Conservation (phyloP, 2,113 vertebrate genomes). For the Atractosteus spatula region DNA sequence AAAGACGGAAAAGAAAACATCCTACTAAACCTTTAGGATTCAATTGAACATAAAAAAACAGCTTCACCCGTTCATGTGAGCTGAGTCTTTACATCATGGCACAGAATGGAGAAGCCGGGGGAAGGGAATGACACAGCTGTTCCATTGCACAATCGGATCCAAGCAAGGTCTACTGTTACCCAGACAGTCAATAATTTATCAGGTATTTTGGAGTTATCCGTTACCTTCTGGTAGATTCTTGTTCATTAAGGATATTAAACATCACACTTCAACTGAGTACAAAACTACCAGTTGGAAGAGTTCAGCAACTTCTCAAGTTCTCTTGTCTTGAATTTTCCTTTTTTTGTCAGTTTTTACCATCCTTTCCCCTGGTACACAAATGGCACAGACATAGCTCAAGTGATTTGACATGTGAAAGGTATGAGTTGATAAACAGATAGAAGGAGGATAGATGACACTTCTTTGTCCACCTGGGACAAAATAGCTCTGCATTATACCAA, state of each 20-base stretch:
- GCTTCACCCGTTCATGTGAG: too few species aligned
- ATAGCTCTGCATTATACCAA: slow-evolving; percentile 51
- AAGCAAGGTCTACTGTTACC: slow-evolving; percentile 81
- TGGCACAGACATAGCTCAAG: slow-evolving; percentile 27
- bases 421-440: slow-evolving; percentile 28
- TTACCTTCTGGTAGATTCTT: slow-evolving; percentile 87
- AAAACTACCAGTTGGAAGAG: not conserved
- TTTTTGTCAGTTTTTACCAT: too few species aligned
- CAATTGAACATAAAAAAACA: too few species aligned
- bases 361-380: not conserved
- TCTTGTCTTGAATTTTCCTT: too few species aligned
- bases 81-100: not conserved
- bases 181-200: slow-evolving; percentile 93
- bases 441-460: slow-evolving; percentile 42
- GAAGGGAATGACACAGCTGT: slow-evolving; percentile 58
- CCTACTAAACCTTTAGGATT: too few species aligned
- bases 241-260: slow-evolving; percentile 96
- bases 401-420: slow-evolving; percentile 30
- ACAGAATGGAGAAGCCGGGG: slow-evolving; percentile 49
- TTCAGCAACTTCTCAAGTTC: too few species aligned
- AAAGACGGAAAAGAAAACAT: too few species aligned
- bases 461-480: slow-evolving; percentile 43
- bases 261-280: slow-evolving; percentile 33
- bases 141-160: slow-evolving; percentile 81
- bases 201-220: slow-evolving; percentile 84